phyloP scores from a whole-genome alignment of 2,888 invertebrate genomes.

The Leptopilina drosophilae region DNA sequence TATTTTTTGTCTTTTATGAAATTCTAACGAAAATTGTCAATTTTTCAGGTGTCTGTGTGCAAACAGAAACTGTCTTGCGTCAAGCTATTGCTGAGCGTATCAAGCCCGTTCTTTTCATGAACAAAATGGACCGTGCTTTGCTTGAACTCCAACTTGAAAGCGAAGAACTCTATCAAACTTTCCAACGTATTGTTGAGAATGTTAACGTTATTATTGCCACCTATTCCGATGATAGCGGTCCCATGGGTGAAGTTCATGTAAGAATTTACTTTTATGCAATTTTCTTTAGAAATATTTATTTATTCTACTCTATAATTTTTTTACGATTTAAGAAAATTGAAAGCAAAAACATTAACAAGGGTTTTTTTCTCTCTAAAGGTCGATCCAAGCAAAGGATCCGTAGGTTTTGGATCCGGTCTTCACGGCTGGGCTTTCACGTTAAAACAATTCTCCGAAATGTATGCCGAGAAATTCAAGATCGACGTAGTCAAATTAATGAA shows the following conservation, averaged over 20 bases:
- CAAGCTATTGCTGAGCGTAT: slow-evolving; percentile 99
- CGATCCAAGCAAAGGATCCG: slow-evolving; percentile 98
- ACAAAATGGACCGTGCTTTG: slow-evolving; percentile 99
- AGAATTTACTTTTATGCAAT: slow-evolving; percentile 62
- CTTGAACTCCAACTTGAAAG: slow-evolving; percentile 97
- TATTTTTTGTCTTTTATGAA: too few species aligned
- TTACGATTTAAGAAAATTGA: too few species aligned
- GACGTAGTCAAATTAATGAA: slow-evolving; percentile 98
- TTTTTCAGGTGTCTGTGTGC: slow-evolving; percentile 94
- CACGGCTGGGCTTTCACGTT: slow-evolving; percentile 99
- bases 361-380: slow-evolving; percentile 77
- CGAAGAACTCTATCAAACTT: slow-evolving; percentile 98
- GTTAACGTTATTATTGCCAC: slow-evolving; percentile 99
- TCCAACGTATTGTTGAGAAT: slow-evolving; percentile 99
- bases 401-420: slow-evolving; percentile 99
- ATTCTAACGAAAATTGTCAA: neutral
- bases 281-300: too few species aligned
- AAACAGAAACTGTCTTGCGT: slow-evolving; percentile 99
- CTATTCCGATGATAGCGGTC: slow-evolving; percentile 97
- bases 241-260: slow-evolving; percentile 99
- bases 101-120: slow-evolving; percentile 99
- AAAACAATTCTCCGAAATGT: slow-evolving; percentile 99
- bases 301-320: too few species aligned
- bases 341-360: neutral
- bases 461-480: slow-evolving; percentile 99